Evolutionary conservation across 2,113 vertebrate species (phyloP), one percentile per base, ranked within the genome.

Genomic region (Hippocampus barbouri): DNA sequence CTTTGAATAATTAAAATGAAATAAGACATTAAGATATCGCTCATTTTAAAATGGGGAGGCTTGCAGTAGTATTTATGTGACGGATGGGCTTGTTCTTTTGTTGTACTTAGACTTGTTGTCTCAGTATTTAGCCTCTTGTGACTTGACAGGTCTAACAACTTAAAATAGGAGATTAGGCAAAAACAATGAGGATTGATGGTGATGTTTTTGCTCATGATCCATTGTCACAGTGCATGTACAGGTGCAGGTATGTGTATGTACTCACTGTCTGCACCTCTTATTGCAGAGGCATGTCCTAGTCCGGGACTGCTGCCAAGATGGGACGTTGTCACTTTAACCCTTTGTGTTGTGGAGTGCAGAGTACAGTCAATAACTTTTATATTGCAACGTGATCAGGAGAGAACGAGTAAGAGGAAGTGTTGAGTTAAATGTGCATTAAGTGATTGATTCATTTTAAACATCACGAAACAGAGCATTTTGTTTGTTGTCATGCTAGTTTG

Each of bases 271-370:
- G 89, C 82, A 94, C 87, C 89, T 93, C 92, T 90, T 85, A 88
- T 78, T 92, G 93, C 92, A 90, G 91, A 91, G 91, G 91, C 94
- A 91, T 92, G 92, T 89, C 91, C 91, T 90, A 71, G 84, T 90
- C 92, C 91, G 93, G 94, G 94, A 95, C 85, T 66, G 69, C 82
- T 86, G 94, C 95, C 94, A 96, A 91, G 79, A 73, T 85, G 83
- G 86, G 81, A 90, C 92, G 90, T 92, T 91, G 72, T 76, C 10
- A 53, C 34, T 74, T 94, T 96, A 96, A 95, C 94, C 93, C 92
- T 7, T 75, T 78, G 27, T 75, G 40, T 74, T 83, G 73, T 41
- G 51, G 56, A 85, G 12, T 8, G 18, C 21, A 40, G 64, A 21
- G 56, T 53, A 34, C 47, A 30, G 27, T 61, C 66, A 76, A 18